These are phyloP conservation scores for Sebastes vulpes DNA, from an alignment of 2,797 vertebrate genomes.

Conservation along the genomic window DNA sequence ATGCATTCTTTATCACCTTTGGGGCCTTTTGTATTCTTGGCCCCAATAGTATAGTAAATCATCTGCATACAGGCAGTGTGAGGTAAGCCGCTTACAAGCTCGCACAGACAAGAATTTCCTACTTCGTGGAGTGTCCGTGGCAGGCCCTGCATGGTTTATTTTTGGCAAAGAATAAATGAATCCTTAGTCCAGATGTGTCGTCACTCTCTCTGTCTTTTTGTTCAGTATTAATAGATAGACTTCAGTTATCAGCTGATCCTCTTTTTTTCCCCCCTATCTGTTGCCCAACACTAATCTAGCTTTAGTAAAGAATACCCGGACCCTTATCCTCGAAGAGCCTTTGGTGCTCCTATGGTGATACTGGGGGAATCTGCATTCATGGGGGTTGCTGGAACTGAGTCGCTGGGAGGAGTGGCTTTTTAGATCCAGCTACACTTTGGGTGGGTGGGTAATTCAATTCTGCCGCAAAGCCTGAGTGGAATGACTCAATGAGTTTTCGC, in stretches of 20 bases:
- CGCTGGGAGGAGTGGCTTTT: slow-evolving; percentile 46
- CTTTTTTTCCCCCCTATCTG: slow-evolving; percentile 21
- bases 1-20: not conserved
- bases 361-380: slow-evolving; percentile 47
- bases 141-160: not conserved
- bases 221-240: slow-evolving; percentile 2
- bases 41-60: not conserved
- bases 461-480: slow-evolving; percentile 63
- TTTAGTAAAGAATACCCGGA: slow-evolving; percentile 31
- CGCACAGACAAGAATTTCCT: not conserved
- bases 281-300: slow-evolving; percentile 24
- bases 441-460: slow-evolving; percentile 74
- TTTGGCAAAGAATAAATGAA: slow-evolving; percentile 6
- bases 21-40: not conserved
- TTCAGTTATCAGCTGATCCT: slow-evolving; percentile 26
- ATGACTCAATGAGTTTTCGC: slow-evolving; percentile 70
- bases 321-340: slow-evolving; percentile 45
- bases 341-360: slow-evolving; percentile 45
- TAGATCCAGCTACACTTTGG: slow-evolving; percentile 53
- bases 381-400: slow-evolving; percentile 46
- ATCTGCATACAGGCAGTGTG: slow-evolving; percentile 19
- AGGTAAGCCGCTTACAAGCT: not conserved
- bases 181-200: not conserved
- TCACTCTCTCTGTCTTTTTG: not conserved
- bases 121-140: not conserved